These are phyloP conservation scores for Torymus tubicola DNA, from an alignment of 2,888 invertebrate species.

Conservation along the genomic window DNA sequence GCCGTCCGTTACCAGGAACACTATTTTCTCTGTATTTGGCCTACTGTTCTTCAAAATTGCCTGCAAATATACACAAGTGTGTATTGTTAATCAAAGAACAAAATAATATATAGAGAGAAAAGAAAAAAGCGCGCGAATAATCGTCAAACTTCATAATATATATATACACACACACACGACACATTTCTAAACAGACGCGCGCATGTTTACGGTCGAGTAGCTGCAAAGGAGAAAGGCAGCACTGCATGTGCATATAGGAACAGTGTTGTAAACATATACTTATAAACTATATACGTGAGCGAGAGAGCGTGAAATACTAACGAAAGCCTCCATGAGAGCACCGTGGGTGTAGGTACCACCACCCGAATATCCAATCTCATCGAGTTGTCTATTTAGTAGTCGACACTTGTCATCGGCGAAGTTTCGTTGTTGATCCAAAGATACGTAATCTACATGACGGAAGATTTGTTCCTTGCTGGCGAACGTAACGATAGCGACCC, in stretches of 20 bases:
- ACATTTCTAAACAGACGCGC: too few relatives aligned
- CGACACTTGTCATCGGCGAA: constrained; percentile 81
- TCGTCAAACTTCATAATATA: too few relatives aligned
- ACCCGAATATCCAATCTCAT: constrained; percentile 80
- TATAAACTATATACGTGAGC: too few relatives aligned
- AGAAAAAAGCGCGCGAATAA: too few relatives aligned
- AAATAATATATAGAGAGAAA: too few relatives aligned
- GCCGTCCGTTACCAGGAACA: constrained; percentile 84
- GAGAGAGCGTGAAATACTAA: constrained; percentile 64
- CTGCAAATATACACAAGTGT: constrained; percentile 65
- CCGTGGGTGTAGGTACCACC: constrained; percentile 84
- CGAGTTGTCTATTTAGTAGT: constrained; percentile 80
- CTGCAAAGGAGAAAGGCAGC: neutral
- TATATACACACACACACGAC: too few relatives aligned
- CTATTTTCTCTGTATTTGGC: constrained; percentile 78
- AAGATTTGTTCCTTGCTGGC: constrained; percentile 80
- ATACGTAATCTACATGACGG: constrained; percentile 81
- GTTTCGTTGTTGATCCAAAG: constrained; percentile 67
- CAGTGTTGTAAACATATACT: neutral
- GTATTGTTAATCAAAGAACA: too few relatives aligned
- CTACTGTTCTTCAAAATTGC: constrained; percentile 77
- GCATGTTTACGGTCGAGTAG: neutral
- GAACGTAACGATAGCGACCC: constrained; percentile 83
- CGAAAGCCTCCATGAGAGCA: constrained; percentile 82
- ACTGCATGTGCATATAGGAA: neutral